phyloP scores from a whole-genome alignment of 2,113 vertebrate genomes.

The Mionectes macconnelli region DNA sequence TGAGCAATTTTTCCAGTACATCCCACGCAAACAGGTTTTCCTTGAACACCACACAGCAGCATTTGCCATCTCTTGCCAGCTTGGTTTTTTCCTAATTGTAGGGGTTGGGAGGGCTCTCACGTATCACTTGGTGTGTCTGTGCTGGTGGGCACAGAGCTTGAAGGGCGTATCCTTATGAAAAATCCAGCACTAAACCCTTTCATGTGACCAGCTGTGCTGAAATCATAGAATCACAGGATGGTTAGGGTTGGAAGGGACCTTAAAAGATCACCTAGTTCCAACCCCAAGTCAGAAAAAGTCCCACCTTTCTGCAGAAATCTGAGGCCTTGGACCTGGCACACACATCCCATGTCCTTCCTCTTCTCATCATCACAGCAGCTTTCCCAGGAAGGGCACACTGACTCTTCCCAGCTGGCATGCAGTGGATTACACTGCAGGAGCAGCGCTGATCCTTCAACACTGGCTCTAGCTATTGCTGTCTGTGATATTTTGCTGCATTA shows the following conservation, averaged over 20 bases:
- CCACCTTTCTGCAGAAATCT: not conserved
- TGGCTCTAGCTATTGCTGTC: not conserved
- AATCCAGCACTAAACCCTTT: not conserved
- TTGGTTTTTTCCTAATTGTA: not conserved
- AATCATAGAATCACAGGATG: not conserved
- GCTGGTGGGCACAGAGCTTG: not conserved
- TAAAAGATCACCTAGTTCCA: not conserved
- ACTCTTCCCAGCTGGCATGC: not conserved
- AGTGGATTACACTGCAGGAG: not conserved
- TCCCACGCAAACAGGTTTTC: constrained; percentile 19
- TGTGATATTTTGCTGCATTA: not conserved
- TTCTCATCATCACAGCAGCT: not conserved
- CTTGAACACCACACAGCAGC: not conserved
- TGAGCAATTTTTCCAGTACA: constrained; percentile 54
- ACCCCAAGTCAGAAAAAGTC: not conserved
- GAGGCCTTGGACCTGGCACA: not conserved
- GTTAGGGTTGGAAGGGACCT: not conserved
- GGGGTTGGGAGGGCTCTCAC: not conserved
- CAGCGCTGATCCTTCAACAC: accelerated
- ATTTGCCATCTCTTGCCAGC: not conserved
- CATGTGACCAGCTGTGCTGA: not conserved
- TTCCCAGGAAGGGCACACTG: not conserved
- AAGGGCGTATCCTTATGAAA: not conserved
- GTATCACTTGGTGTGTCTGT: not conserved
- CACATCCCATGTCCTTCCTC: not conserved